These are phyloP conservation scores for Cnemophilus loriae DNA, from an alignment of 2,113 vertebrate species.

Conservation along the genomic window DNA sequence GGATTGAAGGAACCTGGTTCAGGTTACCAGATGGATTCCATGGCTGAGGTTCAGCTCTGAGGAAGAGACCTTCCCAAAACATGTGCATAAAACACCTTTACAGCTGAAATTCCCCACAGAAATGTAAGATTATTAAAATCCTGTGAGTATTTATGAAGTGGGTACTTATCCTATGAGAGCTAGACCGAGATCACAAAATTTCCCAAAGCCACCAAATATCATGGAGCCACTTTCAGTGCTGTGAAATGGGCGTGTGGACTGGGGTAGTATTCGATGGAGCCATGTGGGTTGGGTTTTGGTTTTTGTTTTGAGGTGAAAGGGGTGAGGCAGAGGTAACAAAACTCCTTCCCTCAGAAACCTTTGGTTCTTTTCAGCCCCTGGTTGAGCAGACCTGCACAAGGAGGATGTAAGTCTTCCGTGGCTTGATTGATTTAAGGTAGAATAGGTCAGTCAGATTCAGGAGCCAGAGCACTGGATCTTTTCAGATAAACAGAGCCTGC, in stretches of 20 bases:
- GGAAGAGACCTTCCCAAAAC: neutral
- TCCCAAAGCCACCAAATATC: neutral
- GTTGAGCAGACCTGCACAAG: neutral
- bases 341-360: neutral
- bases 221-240: neutral
- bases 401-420: neutral
- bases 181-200: neutral
- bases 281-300: neutral
- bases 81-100: neutral
- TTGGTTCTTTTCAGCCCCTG: neutral
- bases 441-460: conserved; percentile 1
- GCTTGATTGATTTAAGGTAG: conserved; percentile 20
- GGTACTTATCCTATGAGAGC: neutral
- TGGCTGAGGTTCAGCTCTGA: neutral
- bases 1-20: neutral
- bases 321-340: neutral
- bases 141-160: neutral
- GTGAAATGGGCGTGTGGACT: rapidly evolving
- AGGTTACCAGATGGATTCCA: neutral
- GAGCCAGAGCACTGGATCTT: neutral
- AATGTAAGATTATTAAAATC: neutral
- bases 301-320: neutral
- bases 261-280: neutral
- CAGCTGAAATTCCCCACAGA: neutral
- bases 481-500: neutral